Evolutionary conservation across 2,888 invertebrate species (phyloP).

Genomic region (Dryobota labecula): DNA sequence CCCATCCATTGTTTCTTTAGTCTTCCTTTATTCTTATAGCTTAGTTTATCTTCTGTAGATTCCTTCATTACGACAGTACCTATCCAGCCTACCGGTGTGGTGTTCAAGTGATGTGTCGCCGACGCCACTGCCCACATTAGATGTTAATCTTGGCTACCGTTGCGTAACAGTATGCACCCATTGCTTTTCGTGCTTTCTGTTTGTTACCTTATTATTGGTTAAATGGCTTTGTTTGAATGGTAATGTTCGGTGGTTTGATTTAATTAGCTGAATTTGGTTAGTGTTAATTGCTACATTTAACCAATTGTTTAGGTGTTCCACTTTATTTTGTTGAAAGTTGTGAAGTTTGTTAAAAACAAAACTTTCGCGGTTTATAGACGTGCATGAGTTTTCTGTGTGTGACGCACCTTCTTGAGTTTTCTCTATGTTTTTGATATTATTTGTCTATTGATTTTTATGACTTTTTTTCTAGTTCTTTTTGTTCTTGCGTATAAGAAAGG

Average conservation of each 20-base stretch:
- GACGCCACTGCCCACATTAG: constrained; percentile 70
- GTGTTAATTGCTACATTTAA: background rate
- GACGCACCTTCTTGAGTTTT: too few relatives aligned
- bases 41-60: constrained; percentile 40
- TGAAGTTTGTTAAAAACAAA: background rate
- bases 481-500: too few relatives aligned
- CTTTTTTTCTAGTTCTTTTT: too few relatives aligned
- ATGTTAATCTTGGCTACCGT: constrained; percentile 69
- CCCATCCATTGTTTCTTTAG: background rate
- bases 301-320: background rate
- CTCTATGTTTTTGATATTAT: too few relatives aligned
- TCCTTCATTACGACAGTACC: background rate
- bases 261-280: constrained; percentile 27
- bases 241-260: constrained; percentile 32
- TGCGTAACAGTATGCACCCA: constrained; percentile 59
- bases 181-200: constrained; percentile 55
- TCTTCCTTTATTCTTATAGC: background rate
- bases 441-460: too few relatives aligned
- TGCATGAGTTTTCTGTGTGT: too few relatives aligned
- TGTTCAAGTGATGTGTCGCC: constrained; percentile 61
- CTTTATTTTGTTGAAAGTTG: background rate
- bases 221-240: constrained; percentile 33
- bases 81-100: constrained; percentile 48
- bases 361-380: background rate
- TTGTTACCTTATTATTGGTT: constrained; percentile 46